These are phyloP conservation scores for Spicauda simplicius DNA, from an alignment of 2,888 invertebrate genomes.

Conservation along the genomic window DNA sequence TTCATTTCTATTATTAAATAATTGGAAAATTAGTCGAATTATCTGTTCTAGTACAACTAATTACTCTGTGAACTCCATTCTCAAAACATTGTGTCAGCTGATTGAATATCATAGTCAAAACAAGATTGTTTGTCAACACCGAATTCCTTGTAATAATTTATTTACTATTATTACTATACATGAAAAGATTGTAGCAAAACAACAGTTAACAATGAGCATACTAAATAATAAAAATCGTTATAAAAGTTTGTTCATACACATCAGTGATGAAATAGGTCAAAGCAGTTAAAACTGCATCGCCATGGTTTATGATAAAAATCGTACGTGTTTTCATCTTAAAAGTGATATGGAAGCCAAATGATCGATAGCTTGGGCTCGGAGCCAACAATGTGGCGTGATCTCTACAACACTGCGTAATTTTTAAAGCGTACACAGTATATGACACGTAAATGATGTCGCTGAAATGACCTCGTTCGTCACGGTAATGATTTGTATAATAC, in stretches of 20 bases:
- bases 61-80: neutral
- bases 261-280: slow-evolving; percentile 9
- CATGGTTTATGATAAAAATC: slow-evolving; percentile 20
- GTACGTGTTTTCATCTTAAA: slow-evolving; percentile 21
- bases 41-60: too few species aligned
- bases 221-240: neutral
- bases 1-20: too few species aligned
- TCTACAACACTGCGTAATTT: slow-evolving; percentile 52
- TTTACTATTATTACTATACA: too few species aligned
- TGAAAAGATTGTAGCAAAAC: neutral
- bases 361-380: slow-evolving; percentile 62
- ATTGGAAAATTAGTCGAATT: too few species aligned
- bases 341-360: slow-evolving; percentile 56
- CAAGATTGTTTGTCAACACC: slow-evolving; percentile 1
- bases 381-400: slow-evolving; percentile 74
- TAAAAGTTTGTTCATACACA: neutral
- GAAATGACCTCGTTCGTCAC: slow-evolving; percentile 2
- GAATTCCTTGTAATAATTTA: neutral
- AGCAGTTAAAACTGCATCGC: neutral
- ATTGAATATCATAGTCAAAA: neutral
- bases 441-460: slow-evolving; percentile 8
- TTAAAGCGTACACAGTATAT: slow-evolving; percentile 36
- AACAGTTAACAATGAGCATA: neutral
- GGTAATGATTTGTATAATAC: neutral
- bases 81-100: neutral